These are phyloP conservation scores for Muscina levida DNA, from an alignment of 2,888 invertebrate genomes.

Conservation along the genomic window DNA sequence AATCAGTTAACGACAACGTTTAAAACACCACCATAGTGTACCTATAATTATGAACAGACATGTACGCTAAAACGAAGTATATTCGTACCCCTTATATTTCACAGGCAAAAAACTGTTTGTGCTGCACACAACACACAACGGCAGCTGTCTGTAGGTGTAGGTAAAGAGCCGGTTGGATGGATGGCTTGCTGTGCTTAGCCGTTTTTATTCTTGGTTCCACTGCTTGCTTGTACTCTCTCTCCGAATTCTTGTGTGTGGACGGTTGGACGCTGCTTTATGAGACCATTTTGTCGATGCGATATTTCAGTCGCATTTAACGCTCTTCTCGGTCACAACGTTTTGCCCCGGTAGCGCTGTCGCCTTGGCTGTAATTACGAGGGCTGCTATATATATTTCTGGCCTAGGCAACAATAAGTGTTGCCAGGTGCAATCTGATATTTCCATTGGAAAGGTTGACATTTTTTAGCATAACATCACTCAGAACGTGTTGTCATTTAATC, in stretches of 20 bases:
- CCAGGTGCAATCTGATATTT: too few species aligned
- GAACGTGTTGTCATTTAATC: too few species aligned
- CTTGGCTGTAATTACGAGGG: too few species aligned
- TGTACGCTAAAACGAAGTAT: too few species aligned
- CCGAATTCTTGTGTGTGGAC: constrained; percentile 42
- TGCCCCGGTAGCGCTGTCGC: not conserved
- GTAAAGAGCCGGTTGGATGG: constrained; percentile 51
- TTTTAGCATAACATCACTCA: too few species aligned
- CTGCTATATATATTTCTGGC: too few species aligned
- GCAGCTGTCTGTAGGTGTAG: constrained; percentile 44
- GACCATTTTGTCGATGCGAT: constrained; percentile 53
- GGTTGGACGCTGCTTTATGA: constrained; percentile 63
- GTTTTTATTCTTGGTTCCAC: constrained; percentile 30
- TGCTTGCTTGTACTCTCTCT: constrained; percentile 32
- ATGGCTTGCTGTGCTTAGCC: constrained; percentile 30
- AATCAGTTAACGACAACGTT: too few species aligned
- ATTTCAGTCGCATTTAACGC: constrained; percentile 58
- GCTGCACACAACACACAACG: too few species aligned
- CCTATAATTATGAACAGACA: too few species aligned
- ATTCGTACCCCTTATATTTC: not conserved
- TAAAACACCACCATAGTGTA: too few species aligned
- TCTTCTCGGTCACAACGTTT: constrained; percentile 25
- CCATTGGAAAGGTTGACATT: too few species aligned
- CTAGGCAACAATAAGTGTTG: too few species aligned
- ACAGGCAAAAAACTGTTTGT: not conserved